phyloP scores from a whole-genome alignment of 1,140 invertebrate genomes.

The Drosophila murphyi region DNA sequence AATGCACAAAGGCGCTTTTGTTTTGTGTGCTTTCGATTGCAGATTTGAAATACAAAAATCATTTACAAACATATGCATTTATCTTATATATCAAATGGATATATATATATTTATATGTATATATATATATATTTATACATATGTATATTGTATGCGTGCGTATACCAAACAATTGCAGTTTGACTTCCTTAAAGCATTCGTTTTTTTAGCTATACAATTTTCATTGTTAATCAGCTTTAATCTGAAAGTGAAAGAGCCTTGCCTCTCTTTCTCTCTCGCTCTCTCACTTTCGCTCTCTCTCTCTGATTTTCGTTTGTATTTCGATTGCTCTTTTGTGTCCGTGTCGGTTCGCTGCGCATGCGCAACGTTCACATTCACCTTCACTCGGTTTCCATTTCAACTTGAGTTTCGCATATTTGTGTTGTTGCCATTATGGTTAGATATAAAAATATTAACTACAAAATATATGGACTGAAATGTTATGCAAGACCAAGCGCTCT shows the following conservation, averaged over 20 bases:
- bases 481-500: conserved; percentile 29
- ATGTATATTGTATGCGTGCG: not conserved
- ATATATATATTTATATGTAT: not conserved
- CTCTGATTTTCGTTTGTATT: conserved; percentile 5
- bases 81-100: not conserved
- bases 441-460: conserved; percentile 9
- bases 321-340: conserved; percentile 8
- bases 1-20: conserved; percentile 1
- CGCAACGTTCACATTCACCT: conserved; percentile 51
- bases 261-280: not conserved
- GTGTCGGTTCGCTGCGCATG: conserved; percentile 39
- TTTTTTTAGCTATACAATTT: not conserved
- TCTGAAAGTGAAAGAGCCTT: conserved; percentile 50
- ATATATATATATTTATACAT: not conserved
- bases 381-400: conserved; percentile 22
- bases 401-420: conserved; percentile 27
- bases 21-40: conserved; percentile 1
- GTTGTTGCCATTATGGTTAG: conserved; percentile 5
- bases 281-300: not conserved
- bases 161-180: conserved; percentile 8
- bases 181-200: conserved; percentile 17
- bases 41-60: not conserved
- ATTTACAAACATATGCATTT: not conserved
- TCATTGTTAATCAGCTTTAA: conserved; percentile 9
- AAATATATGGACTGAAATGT: conserved; percentile 2